These are phyloP conservation scores for Mythimna ferrago DNA, from an alignment of 2,888 invertebrate species.

Conservation along the genomic window DNA sequence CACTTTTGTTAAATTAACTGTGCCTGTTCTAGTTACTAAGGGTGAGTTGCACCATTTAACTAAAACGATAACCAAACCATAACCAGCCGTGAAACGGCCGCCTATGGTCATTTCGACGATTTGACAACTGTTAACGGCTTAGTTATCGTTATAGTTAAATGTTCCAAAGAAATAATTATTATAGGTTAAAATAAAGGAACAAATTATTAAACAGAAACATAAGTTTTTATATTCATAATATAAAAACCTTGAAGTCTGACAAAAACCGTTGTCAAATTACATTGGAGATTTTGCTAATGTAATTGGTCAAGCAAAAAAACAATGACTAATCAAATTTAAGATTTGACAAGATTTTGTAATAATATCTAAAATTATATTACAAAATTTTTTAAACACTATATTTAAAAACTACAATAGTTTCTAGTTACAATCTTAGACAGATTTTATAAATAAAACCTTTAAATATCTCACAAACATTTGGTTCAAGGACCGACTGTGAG, in stretches of 20 bases:
- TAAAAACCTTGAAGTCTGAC: neutral
- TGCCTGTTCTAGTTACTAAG: too few species aligned
- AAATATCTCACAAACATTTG: neutral
- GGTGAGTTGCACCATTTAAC: too few species aligned
- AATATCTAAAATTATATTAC: neutral
- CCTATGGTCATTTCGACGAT: too few species aligned
- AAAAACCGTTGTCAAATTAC: neutral
- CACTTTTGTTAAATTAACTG: too few species aligned
- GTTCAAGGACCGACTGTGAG: constrained; percentile 41
- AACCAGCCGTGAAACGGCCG: too few species aligned
- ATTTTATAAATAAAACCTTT: neutral
- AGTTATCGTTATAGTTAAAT: too few species aligned
- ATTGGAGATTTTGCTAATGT: neutral
- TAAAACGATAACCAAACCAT: too few species aligned
- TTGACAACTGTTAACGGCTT: too few species aligned
- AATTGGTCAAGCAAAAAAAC: neutral
- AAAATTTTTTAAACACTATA: neutral
- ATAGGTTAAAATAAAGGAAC: neutral
- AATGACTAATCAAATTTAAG: neutral
- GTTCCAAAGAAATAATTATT: too few species aligned
- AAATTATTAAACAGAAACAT: neutral
- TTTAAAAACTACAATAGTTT: neutral
- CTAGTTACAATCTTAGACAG: neutral
- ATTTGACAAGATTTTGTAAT: neutral
- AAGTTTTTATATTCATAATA: too few species aligned